A percentile compares a stretch with the other conserved stretches of the same genome.
Evolutionary conservation across 2,888 invertebrate genomes (phyloP).

Genomic region (Xestia sexstrigata): DNA sequence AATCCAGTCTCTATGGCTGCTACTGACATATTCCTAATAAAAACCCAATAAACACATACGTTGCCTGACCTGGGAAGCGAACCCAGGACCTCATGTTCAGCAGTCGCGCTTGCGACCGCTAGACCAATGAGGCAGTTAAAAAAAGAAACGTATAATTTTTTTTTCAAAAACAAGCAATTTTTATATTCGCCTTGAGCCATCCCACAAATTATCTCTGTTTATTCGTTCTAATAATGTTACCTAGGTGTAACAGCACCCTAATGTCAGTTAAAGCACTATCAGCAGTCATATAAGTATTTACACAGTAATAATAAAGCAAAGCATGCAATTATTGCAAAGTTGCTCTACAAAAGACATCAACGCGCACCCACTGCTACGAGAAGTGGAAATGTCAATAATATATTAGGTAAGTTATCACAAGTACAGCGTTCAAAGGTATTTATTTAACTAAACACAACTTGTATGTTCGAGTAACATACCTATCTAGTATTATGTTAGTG

Average conservation of each 20-base stretch:
- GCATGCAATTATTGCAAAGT: slow-evolving; percentile 40
- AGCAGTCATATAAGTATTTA: slow-evolving; percentile 11
- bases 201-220: neutral
- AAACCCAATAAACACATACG: neutral
- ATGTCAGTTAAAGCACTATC: slow-evolving; percentile 1
- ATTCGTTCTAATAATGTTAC: neutral
- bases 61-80: neutral
- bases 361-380: slow-evolving; percentile 73
- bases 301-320: slow-evolving; percentile 33
- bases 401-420: neutral
- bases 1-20: neutral
- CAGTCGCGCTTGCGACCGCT: neutral
- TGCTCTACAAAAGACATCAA: slow-evolving; percentile 84
- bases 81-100: neutral
- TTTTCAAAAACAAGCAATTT: neutral
- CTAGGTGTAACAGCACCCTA: neutral
- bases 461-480: neutral
- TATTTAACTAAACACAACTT: slow-evolving; percentile 13
- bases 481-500: neutral
- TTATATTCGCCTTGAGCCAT: neutral
- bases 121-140: neutral
- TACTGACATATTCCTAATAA: neutral
- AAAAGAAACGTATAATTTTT: too few species aligned
- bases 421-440: slow-evolving; percentile 14
- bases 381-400: slow-evolving; percentile 44